A percentile compares a stretch with the other conserved stretches of the same genome.
phyloP scores from a whole-genome alignment of 2,797 vertebrate species.

The Chelmon rostratus region DNA sequence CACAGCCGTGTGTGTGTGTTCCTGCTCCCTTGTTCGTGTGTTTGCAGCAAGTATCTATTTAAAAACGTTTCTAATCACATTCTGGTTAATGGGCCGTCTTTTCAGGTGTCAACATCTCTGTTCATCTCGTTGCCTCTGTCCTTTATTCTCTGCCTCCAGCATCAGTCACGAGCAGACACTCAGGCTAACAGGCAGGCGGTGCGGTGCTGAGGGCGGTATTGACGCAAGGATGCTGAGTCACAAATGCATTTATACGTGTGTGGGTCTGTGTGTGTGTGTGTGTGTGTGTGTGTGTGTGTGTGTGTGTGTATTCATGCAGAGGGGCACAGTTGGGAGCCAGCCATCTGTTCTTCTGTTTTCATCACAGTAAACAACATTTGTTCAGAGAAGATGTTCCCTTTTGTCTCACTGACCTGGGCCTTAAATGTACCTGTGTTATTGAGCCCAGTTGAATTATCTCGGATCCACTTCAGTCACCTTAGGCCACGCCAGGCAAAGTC shows the following conservation, averaged over 20 bases:
- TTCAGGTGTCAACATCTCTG: slow-evolving; percentile 20
- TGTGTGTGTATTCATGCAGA: slow-evolving; percentile 21
- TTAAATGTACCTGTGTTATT: slow-evolving; percentile 25
- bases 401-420: slow-evolving; percentile 11
- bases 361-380: slow-evolving; percentile 31
- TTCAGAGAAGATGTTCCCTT: slow-evolving; percentile 28
- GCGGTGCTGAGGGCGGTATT: slow-evolving; percentile 29
- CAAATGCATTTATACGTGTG: slow-evolving; percentile 6
- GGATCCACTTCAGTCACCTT: background rate
- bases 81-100: slow-evolving; percentile 38
- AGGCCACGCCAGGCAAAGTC: background rate
- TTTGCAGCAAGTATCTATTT: slow-evolving; percentile 2
- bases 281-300: slow-evolving; percentile 22
- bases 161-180: slow-evolving; percentile 53
- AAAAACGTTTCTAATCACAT: slow-evolving; percentile 15
- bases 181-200: slow-evolving; percentile 26
- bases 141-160: slow-evolving; percentile 48
- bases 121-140: slow-evolving; percentile 43
- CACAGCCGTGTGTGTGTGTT: background rate
- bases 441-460: background rate
- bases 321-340: slow-evolving; percentile 45
- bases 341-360: slow-evolving; percentile 46
- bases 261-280: slow-evolving; percentile 26
- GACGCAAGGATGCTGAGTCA: slow-evolving; percentile 69
- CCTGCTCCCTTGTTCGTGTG: background rate